These are phyloP conservation scores for Drosophila guanche DNA, from an alignment of 1,140 invertebrate species.

Conservation along the genomic window DNA sequence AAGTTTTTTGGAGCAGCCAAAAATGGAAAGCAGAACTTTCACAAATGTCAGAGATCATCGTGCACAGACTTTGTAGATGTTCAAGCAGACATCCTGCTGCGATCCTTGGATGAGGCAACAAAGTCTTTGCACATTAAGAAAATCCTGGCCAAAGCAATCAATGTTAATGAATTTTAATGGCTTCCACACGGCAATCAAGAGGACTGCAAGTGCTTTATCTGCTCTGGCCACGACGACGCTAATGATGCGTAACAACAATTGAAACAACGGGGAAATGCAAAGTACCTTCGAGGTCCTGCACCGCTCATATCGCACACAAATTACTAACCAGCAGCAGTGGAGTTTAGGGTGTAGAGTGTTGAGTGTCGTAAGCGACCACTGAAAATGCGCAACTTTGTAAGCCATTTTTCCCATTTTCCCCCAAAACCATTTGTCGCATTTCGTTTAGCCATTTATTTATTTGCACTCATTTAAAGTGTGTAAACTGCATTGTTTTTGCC, in stretches of 20 bases:
- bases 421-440: constrained; percentile 66
- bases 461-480: constrained; percentile 68
- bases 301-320: constrained; percentile 43
- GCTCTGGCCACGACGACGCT: constrained; percentile 31
- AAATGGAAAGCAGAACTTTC: too few species aligned
- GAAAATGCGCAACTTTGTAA: constrained; percentile 71
- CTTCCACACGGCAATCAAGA: constrained; percentile 40
- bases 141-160: constrained; percentile 41
- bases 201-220: constrained; percentile 43
- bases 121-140: constrained; percentile 18
- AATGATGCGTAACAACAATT: constrained; percentile 57
- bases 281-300: constrained; percentile 35
- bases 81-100: constrained; percentile 29
- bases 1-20: too few species aligned
- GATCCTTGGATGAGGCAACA: constrained; percentile 19
- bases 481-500: constrained; percentile 53
- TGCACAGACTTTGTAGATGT: neutral
- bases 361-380: constrained; percentile 28
- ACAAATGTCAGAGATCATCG: constrained; percentile 9
- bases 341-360: constrained; percentile 6
- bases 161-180: constrained; percentile 74
- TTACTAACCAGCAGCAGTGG: constrained; percentile 40
- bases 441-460: constrained; percentile 76
- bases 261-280: constrained; percentile 45
- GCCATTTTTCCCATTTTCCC: constrained; percentile 42